These are phyloP conservation scores for Ceratitis capitata DNA, from an alignment of 1,140 invertebrate species.

Conservation along the genomic window DNA sequence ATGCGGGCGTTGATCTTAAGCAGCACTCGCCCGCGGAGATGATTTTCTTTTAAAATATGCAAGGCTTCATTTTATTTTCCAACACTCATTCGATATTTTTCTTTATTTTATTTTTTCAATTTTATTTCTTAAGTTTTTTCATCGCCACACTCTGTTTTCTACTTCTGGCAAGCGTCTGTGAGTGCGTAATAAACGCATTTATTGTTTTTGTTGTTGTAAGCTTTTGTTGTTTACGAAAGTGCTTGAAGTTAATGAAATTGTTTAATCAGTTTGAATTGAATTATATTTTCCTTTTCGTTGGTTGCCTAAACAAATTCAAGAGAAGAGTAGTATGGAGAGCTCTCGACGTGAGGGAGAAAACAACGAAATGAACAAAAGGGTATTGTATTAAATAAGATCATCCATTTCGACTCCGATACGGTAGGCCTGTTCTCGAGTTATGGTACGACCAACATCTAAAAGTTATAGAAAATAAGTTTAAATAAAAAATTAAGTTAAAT, in stretches of 20 bases:
- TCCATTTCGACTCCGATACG: too few species aligned
- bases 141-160: not conserved
- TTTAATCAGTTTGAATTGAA: conserved; percentile 8
- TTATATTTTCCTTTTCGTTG: not conserved
- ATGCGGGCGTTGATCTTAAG: not conserved
- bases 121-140: not conserved
- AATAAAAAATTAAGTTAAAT: too few species aligned
- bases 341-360: too few species aligned
- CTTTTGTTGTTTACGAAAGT: not conserved
- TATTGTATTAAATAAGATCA: too few species aligned
- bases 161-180: not conserved
- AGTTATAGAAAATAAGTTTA: too few species aligned
- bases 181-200: not conserved
- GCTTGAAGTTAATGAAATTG: not conserved
- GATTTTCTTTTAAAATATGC: too few species aligned
- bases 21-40: not conserved
- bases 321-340: too few species aligned
- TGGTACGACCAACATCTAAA: too few species aligned
- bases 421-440: too few species aligned
- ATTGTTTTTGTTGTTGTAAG: not conserved
- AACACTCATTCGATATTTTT: not conserved
- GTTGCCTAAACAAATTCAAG: too few species aligned
- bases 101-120: not conserved
- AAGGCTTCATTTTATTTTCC: not conserved
- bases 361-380: too few species aligned